Evolutionary conservation across 2,113 vertebrate genomes (phyloP).

Genomic region (Pomatorhinus ruficollis): DNA sequence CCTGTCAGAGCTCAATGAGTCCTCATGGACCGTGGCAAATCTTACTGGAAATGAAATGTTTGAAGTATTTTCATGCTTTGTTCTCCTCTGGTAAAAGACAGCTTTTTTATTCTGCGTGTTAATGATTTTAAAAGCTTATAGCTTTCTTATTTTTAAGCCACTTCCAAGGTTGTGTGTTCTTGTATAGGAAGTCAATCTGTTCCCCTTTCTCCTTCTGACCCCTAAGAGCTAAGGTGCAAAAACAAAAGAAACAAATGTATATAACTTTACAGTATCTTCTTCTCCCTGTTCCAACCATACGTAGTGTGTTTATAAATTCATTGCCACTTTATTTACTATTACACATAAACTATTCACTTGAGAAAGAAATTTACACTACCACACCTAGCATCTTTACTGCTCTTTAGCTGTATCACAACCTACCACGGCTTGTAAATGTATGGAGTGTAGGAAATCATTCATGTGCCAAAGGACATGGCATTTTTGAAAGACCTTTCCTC

Average conservation of each 20-base stretch:
- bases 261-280: neutral
- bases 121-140: neutral
- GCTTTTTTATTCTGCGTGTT: neutral
- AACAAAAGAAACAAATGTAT: neutral
- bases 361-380: neutral
- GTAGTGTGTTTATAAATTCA: neutral
- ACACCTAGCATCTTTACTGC: neutral
- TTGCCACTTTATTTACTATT: neutral
- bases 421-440: neutral
- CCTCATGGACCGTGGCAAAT: neutral
- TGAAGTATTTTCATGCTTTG: neutral
- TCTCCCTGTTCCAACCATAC: neutral
- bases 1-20: neutral
- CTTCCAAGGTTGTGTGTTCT: neutral
- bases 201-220: neutral
- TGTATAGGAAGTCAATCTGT: neutral
- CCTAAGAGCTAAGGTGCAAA: neutral
- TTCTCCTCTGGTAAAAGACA: neutral
- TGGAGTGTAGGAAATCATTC: neutral
- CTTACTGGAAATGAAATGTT: neutral
- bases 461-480: accelerated
- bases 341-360: neutral
- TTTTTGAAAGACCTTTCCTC: neutral
- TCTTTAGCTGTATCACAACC: neutral
- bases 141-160: neutral